Evolutionary conservation across 2,888 invertebrate species (phyloP).

Genomic region (Metalampra italica): DNA sequence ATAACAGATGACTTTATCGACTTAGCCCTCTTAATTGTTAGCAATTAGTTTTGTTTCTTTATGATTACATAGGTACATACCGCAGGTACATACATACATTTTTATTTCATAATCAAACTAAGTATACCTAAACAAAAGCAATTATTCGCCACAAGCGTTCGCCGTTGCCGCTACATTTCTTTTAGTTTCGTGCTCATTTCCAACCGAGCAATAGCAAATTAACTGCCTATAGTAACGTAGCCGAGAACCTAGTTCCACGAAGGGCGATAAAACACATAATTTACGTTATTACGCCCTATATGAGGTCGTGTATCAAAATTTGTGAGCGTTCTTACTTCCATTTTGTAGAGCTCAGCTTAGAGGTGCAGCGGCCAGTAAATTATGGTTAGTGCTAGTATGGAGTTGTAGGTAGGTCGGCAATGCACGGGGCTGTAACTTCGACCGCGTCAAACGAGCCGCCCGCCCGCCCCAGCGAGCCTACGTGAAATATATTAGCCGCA

Average conservation of each 20-base stretch:
- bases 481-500: neutral
- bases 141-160: no score
- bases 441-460: neutral
- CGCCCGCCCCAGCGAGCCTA: neutral
- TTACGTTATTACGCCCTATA: conserved; percentile 11
- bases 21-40: no score
- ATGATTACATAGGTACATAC: no score
- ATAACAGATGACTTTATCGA: no score
- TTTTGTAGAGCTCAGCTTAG: conserved; percentile 1
- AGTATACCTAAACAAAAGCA: no score
- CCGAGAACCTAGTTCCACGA: conserved; percentile 5
- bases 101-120: no score
- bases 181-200: no score
- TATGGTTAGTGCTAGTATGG: conserved; percentile 9
- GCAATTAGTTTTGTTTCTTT: no score
- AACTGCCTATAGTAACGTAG: no score
- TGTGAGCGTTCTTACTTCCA: conserved; percentile 5
- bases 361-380: conserved; percentile 11
- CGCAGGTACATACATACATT: no score
- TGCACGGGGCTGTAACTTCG: conserved; percentile 1
- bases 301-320: conserved; percentile 14
- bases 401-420: conserved; percentile 1
- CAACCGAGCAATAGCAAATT: no score
- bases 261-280: conserved; percentile 17
- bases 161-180: no score